Conservation (phyloP, 1,140 invertebrate genomes). For the Amphibalanus amphitrite region DNA sequence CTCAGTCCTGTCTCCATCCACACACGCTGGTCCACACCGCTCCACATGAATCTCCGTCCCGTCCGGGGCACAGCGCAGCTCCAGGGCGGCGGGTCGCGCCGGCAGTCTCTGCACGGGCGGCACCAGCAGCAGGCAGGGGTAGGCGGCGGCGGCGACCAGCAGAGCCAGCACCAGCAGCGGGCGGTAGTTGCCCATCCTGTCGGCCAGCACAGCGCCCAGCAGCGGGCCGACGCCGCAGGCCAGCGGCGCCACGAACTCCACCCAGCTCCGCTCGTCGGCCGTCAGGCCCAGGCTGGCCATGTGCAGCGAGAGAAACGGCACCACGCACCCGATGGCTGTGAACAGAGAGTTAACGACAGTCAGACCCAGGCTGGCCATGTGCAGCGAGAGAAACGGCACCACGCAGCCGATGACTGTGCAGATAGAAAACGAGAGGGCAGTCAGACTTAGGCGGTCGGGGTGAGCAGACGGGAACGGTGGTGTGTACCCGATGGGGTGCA, state of each 20-base stretch:
- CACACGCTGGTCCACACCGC: background rate
- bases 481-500: too few species aligned
- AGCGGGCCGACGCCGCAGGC: conserved; percentile 48
- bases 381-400: too few species aligned
- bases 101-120: conserved; percentile 30
- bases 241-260: conserved; percentile 51
- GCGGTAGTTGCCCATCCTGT: conserved; percentile 36
- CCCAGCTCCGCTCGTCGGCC: conserved; percentile 43
- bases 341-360: conserved; percentile 10
- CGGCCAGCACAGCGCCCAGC: conserved; percentile 46
- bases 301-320: conserved; percentile 53
- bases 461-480: too few species aligned
- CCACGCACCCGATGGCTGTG: conserved; percentile 51
- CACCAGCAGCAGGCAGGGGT: conserved; percentile 42
- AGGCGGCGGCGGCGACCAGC: conserved; percentile 44
- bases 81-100: background rate
- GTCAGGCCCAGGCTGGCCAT: conserved; percentile 49
- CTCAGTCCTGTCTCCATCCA: background rate
- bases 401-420: too few species aligned
- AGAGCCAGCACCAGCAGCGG: conserved; percentile 46
- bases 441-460: too few species aligned
- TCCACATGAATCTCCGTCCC: background rate
- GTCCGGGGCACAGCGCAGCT: background rate
- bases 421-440: too few species aligned
- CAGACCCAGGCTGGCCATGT: too few species aligned